Evolutionary conservation across 2,797 vertebrate genomes (phyloP).

Genomic region (Rachycentron canadum): DNA sequence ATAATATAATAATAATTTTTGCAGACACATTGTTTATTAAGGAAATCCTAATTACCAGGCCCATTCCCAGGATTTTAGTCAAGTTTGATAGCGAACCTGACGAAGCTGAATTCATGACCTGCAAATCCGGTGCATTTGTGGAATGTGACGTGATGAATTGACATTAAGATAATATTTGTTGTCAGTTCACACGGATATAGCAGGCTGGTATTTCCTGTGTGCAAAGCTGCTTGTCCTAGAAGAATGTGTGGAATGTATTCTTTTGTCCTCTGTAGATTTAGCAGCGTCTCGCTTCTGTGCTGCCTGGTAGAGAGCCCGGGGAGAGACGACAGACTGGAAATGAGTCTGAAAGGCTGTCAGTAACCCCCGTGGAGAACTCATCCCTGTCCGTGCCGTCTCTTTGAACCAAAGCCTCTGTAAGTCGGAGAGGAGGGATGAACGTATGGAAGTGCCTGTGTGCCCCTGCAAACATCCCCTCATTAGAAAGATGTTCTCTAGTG

Average conservation of each 20-base stretch:
- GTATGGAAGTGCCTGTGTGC: conserved; percentile 19
- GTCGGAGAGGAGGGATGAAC: conserved; percentile 34
- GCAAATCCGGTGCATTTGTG: conserved; percentile 3
- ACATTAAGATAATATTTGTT: conserved; percentile 72
- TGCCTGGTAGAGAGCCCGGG: conserved; percentile 48
- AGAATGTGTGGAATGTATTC: conserved; percentile 85
- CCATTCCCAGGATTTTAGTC: too few species aligned
- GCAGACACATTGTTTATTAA: background rate
- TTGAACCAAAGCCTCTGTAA: conserved; percentile 50
- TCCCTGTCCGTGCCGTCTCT: conserved; percentile 26
- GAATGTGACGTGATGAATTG: conserved; percentile 25
- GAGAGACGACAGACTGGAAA: conserved; percentile 60
- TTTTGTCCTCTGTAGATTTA: conserved; percentile 78
- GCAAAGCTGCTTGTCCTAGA: conserved; percentile 76
- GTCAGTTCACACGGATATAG: conserved; percentile 58
- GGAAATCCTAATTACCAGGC: background rate
- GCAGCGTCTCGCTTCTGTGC: conserved; percentile 67
- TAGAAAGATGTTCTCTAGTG: conserved; percentile 63
- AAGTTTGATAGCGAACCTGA: conserved; percentile 20
- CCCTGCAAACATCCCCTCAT: conserved; percentile 57
- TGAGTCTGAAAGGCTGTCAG: conserved; percentile 44
- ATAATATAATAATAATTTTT: background rate
- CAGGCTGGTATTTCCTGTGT: conserved; percentile 83
- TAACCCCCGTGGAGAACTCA: conserved; percentile 45
- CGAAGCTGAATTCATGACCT: background rate